Conservation (phyloP, 2,113 vertebrate genomes). For the Prionailurus bengalensis region DNA sequence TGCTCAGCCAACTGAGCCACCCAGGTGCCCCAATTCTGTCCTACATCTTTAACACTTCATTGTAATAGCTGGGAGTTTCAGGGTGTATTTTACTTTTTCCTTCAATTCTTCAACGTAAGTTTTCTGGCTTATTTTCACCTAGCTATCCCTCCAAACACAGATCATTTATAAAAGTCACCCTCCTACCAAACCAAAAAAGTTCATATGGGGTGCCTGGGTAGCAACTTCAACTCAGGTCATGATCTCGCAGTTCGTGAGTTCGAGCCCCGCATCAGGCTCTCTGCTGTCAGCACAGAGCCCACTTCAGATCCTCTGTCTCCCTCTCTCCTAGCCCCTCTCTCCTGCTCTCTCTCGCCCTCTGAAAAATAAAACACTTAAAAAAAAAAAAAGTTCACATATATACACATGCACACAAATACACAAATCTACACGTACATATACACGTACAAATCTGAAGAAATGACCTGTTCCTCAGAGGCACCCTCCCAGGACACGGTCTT, state of each 20-base stretch:
- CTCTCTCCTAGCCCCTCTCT: too few relatives aligned
- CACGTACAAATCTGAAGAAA: background rate
- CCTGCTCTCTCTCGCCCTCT: too few relatives aligned
- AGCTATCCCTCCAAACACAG: background rate
- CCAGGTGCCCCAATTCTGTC: background rate
- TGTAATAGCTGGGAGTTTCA: background rate
- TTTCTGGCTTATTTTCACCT: conserved; percentile 16
- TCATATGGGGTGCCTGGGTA: too few relatives aligned
- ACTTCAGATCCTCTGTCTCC: too few relatives aligned
- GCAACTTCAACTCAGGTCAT: too few relatives aligned
- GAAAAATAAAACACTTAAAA: too few relatives aligned
- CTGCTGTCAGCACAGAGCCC: too few relatives aligned
- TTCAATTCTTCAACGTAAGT: background rate
- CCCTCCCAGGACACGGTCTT: background rate
- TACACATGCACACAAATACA: background rate
- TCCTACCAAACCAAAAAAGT: background rate
- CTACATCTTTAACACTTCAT: background rate
- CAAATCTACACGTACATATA: background rate
- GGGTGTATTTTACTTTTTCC: background rate
- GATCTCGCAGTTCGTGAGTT: too few relatives aligned
- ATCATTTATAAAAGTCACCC: background rate
- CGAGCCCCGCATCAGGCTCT: too few relatives aligned
- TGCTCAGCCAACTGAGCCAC: too few relatives aligned
- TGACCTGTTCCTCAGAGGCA: background rate
- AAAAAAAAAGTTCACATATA: background rate